Conservation (phyloP, 1,140 invertebrate genomes). For the Seison nebaliae region DNA sequence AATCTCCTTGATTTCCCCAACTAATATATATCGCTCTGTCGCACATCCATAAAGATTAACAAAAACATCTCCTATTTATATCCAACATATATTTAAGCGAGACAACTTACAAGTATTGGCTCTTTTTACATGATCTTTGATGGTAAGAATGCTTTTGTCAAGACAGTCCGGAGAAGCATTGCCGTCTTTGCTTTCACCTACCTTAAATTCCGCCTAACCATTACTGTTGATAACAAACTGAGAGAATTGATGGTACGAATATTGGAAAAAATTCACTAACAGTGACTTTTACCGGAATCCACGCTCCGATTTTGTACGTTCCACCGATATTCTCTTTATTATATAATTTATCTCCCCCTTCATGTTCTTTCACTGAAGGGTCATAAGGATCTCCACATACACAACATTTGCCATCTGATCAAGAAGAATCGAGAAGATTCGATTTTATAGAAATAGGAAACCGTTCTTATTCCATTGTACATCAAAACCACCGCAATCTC, state of each 20-base stretch:
- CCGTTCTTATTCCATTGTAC: too few relatives aligned
- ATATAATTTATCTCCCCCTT: conserved; percentile 22
- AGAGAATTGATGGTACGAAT: too few relatives aligned
- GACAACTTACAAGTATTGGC: not conserved
- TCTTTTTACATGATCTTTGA: not conserved
- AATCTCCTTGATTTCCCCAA: too few relatives aligned
- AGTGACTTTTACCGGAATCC: too few relatives aligned
- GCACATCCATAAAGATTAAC: too few relatives aligned
- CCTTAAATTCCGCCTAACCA: conserved; percentile 19
- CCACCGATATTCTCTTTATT: too few relatives aligned
- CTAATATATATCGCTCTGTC: too few relatives aligned
- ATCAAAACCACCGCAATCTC: not conserved
- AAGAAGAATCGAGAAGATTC: not conserved
- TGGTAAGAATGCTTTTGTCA: conserved; percentile 12
- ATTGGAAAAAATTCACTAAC: too few relatives aligned
- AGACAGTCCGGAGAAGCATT: conserved; percentile 19
- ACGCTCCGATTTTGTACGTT: too few relatives aligned
- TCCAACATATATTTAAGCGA: not conserved
- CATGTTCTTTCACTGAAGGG: conserved; percentile 20
- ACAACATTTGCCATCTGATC: conserved; percentile 25
- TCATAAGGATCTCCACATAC: conserved; percentile 24
- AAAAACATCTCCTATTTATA: too few relatives aligned
- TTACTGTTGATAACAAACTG: too few relatives aligned
- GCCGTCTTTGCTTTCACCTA: conserved; percentile 32
- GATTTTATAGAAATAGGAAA: not conserved